These are phyloP conservation scores for Gasteruption jaculator DNA, from an alignment of 2,888 invertebrate genomes.

Conservation along the genomic window DNA sequence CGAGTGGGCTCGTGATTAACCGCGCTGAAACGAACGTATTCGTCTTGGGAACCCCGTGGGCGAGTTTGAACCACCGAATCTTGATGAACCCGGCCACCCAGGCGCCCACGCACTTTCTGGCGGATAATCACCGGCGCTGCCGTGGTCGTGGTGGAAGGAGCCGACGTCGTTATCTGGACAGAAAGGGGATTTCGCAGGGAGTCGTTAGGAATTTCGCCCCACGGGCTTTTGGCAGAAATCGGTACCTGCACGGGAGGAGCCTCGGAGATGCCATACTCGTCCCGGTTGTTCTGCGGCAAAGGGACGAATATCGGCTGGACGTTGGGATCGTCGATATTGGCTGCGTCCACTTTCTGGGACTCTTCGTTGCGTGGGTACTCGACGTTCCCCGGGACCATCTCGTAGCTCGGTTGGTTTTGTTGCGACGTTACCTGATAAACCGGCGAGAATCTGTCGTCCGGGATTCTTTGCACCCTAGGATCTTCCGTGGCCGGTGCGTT, in stretches of 20 bases:
- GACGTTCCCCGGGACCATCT: slow-evolving; percentile 18
- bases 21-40: slow-evolving; percentile 45
- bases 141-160: slow-evolving; percentile 30
- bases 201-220: not conserved
- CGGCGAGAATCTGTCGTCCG: slow-evolving; percentile 28
- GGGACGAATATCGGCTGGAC: slow-evolving; percentile 28
- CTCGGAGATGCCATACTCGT: slow-evolving; percentile 31
- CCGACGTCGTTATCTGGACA: slow-evolving; percentile 19
- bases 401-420: slow-evolving; percentile 24
- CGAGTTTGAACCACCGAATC: slow-evolving; percentile 42
- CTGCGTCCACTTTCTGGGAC: slow-evolving; percentile 4
- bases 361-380: slow-evolving; percentile 21
- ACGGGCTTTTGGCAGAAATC: slow-evolving; percentile 25
- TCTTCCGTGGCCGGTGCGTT: slow-evolving; percentile 25
- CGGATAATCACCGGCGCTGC: slow-evolving; percentile 37
- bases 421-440: slow-evolving; percentile 24
- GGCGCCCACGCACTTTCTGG: slow-evolving; percentile 38
- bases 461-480: slow-evolving; percentile 23
- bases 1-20: slow-evolving; percentile 33
- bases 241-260: slow-evolving; percentile 24
- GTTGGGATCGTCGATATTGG: slow-evolving; percentile 17
- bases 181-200: slow-evolving; percentile 3
- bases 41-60: slow-evolving; percentile 41
- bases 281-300: slow-evolving; percentile 29
- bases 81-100: slow-evolving; percentile 33